A percentile compares a stretch with the other conserved stretches of the same genome.
These are phyloP conservation scores for Zosterops borbonicus DNA, from an alignment of 2,113 vertebrate genomes.

Conservation along the genomic window DNA sequence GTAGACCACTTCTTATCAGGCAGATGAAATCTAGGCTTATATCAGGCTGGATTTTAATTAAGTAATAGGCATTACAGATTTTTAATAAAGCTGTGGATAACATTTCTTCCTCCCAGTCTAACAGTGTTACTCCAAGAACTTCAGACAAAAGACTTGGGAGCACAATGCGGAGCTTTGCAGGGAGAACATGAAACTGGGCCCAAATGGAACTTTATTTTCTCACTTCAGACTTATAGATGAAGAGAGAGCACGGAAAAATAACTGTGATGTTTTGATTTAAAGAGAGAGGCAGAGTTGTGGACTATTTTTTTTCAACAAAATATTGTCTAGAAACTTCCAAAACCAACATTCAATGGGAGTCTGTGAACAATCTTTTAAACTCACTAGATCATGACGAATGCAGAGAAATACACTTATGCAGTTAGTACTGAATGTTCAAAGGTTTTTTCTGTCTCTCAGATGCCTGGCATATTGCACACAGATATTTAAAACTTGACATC, in stretches of 20 bases:
- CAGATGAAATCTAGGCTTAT: neutral
- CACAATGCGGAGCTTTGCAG: neutral
- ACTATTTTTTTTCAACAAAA: neutral
- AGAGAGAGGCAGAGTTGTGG: neutral
- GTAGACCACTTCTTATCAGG: neutral
- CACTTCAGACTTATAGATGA: neutral
- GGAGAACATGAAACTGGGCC: neutral
- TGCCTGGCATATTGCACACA: neutral
- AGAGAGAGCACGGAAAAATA: neutral
- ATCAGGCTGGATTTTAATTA: neutral
- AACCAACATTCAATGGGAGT: rapidly evolving
- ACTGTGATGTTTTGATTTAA: neutral
- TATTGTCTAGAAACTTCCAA: neutral
- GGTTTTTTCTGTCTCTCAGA: neutral
- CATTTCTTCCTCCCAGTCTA: neutral
- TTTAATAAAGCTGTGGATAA: neutral
- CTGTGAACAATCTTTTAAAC: neutral
- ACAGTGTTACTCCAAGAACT: neutral
- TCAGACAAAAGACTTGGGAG: neutral
- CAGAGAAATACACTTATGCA: neutral
- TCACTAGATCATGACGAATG: neutral
- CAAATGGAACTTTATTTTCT: neutral
- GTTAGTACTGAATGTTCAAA: neutral
- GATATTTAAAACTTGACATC: neutral
- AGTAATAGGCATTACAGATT: neutral